phyloP scores from a whole-genome alignment of 2,113 vertebrate species.

The Carlito syrichta region DNA sequence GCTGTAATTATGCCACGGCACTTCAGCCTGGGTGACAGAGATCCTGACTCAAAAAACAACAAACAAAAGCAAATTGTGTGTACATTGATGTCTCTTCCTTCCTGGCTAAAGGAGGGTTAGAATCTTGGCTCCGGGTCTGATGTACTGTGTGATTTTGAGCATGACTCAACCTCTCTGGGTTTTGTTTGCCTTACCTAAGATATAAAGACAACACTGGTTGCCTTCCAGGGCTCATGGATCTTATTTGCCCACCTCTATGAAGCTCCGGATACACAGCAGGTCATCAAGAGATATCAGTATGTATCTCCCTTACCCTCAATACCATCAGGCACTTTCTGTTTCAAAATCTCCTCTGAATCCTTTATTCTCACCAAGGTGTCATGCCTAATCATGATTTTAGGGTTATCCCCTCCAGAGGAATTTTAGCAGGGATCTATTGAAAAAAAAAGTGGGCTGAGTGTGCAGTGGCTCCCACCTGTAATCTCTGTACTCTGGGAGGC shows the following conservation, averaged over 20 bases:
- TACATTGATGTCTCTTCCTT: too few relatives aligned
- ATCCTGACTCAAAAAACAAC: not conserved
- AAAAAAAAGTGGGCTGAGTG: too few relatives aligned
- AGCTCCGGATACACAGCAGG: not conserved
- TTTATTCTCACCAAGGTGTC: not conserved
- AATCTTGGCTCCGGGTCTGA: not conserved
- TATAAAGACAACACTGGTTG: not conserved
- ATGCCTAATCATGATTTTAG: not conserved
- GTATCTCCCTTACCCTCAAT: not conserved
- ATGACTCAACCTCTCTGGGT: not conserved
- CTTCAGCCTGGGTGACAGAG: not conserved
- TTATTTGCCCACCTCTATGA: fast-evolving
- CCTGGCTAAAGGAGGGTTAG: not conserved
- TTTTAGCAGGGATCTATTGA: not conserved
- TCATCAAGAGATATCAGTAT: not conserved
- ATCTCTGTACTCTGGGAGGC: too few relatives aligned
- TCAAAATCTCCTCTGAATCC: not conserved
- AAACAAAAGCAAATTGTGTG: too few relatives aligned
- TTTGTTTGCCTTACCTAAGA: fast-evolving
- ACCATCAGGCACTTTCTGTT: not conserved
- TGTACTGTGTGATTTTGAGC: not conserved
- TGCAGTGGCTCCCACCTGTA: too few relatives aligned
- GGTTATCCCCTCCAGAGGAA: not conserved
- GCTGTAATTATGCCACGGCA: not conserved
- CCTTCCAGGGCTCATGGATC: not conserved